Conservation (phyloP, 2,888 invertebrate genomes). For the Perizoma flavofasciatum region DNA sequence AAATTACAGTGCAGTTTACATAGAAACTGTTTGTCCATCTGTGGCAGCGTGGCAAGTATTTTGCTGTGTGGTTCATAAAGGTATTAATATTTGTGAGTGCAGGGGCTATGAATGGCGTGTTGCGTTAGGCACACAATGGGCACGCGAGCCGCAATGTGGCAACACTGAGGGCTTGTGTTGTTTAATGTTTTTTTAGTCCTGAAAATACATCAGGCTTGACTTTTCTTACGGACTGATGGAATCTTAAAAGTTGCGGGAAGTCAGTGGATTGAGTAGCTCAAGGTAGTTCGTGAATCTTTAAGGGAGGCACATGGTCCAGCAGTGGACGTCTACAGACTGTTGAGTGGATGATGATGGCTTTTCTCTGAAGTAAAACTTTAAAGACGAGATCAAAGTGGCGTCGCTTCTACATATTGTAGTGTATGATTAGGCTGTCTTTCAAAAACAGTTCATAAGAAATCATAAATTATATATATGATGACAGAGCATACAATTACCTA, state of each 20-base stretch:
- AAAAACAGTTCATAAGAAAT: no score
- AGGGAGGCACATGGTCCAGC: no score
- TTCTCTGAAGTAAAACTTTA: not conserved
- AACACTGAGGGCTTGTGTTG: constrained; percentile 23
- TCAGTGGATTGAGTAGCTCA: not conserved
- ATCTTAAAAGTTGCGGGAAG: no score
- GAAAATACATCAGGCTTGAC: not conserved
- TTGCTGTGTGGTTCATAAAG: constrained; percentile 16
- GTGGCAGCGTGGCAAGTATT: constrained; percentile 15
- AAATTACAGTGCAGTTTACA: constrained; percentile 25
- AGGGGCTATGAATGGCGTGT: constrained; percentile 44
- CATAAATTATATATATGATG: no score
- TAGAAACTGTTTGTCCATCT: constrained; percentile 23
- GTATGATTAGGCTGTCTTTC: no score
- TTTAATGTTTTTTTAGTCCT: constrained; percentile 1
- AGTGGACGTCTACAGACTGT: no score
- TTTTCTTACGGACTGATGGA: not conserved
- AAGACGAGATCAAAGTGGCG: not conserved
- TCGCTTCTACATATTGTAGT: no score
- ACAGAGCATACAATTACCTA: no score
- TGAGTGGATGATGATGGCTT: not conserved
- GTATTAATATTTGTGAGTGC: constrained; percentile 29
- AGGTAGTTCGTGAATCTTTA: no score
- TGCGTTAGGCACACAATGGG: constrained; percentile 52
- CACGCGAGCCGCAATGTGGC: constrained; percentile 47